Base-by-base conservation (phyloP, 2,797 vertebrate genomes). In the Gymnopithys bicolor region DNA sequence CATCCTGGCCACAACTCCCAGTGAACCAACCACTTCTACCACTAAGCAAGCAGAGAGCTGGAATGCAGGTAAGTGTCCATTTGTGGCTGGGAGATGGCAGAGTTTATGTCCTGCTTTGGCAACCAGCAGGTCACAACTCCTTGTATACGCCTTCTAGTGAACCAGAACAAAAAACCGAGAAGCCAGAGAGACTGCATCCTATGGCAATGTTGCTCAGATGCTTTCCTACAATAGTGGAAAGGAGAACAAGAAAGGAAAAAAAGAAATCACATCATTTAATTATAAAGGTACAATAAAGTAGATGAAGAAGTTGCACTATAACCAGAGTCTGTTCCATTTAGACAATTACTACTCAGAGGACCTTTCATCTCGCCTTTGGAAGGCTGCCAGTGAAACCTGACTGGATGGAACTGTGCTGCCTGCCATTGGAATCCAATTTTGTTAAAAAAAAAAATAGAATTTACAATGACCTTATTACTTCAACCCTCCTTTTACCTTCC, bases 281-380 rank as follows among this genome's bases (percentile, higher is more conserved):
- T 96, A 82, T 69, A 94, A 85, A 95, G 76, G n/a, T 95, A 87
- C 76, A 80, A 87, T 95, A 80, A 94, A 94, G 75, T 73, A 91
- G 74, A 94, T 62, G 74, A 81, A 89, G 92, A 95, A 94, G 91
- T 84, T 84, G 52, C 79, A 68, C 70, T 77, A 82, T 80, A 95
- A 92, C 66, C 32, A n/a, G 62, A 92, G 86, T 89, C 79, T 88
- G 35, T 84, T 96, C 89, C 91, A 93, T 90, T 94, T 96, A 89
- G 86, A 92, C 92, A 84, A 86, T 95, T 92, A 82, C 88, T 81
- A 60, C 81, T 82, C 64, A 52, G 84, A 95, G 80, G 87, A 91
- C 43, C 87, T 95, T 93, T 95, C 82, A 71, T 92, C 53, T 92
- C 0, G 0, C 39, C 77, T 89, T 90, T 95, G 96, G 93, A 96